Conservation (phyloP, 2,797 vertebrate genomes). For the Pyrocephalus nanus region DNA sequence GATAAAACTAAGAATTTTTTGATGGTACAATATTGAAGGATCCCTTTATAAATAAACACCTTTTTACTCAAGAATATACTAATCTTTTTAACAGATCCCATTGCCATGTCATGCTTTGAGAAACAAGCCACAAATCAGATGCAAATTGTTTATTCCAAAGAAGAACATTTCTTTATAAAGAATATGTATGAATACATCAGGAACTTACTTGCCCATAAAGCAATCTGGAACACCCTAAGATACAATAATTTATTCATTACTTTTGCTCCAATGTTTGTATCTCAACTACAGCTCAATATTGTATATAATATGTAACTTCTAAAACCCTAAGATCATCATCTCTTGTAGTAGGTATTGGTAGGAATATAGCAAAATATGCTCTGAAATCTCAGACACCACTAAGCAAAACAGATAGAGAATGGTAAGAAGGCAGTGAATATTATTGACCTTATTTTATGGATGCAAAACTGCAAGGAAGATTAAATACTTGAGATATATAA, state of each 20-base stretch:
- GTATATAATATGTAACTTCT: not conserved
- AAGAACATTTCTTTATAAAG: not conserved
- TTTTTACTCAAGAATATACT: not conserved
- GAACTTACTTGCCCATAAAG: not conserved
- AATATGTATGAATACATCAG: not conserved
- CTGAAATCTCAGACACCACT: not conserved
- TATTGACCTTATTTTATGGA: slow-evolving; percentile 21
- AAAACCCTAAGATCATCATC: not conserved
- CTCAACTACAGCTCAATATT: not conserved
- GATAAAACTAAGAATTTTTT: not conserved
- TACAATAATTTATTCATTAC: not conserved
- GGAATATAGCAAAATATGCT: not conserved
- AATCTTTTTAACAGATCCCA: not conserved
- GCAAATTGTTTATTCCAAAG: not conserved
- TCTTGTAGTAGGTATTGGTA: not conserved
- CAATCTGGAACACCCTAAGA: not conserved
- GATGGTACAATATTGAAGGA: not conserved
- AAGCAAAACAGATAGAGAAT: not conserved
- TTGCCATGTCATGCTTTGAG: not conserved
- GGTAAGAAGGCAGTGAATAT: not conserved
- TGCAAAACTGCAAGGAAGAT: slow-evolving; percentile 1
- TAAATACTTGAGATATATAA: slow-evolving; percentile 39
- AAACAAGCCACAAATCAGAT: not conserved
- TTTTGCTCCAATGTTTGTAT: not conserved
- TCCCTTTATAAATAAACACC: not conserved